Evolutionary conservation across 1,140 invertebrate genomes (phyloP).

Genomic region (Halictus rubicundus): DNA sequence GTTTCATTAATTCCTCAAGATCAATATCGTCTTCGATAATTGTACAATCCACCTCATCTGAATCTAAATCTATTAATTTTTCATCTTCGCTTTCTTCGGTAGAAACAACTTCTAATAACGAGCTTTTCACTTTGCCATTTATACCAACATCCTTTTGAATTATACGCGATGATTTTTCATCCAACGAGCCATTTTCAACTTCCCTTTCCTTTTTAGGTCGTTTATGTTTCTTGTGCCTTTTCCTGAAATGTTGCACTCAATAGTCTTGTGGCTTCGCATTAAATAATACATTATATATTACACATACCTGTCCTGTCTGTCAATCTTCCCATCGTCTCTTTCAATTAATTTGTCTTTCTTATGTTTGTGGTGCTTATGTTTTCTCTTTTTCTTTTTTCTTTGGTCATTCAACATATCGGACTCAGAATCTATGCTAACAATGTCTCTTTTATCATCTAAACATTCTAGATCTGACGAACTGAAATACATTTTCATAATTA

Average conservation of each 20-base stretch:
- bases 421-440: conserved; percentile 70
- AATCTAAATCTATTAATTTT: conserved; percentile 86
- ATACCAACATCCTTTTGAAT: conserved; percentile 68
- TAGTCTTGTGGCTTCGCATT: background rate
- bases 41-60: conserved; percentile 86
- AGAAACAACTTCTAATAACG: conserved; percentile 83
- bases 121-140: conserved; percentile 74
- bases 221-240: conserved; percentile 81
- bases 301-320: conserved; percentile 73
- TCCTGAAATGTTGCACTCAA: conserved; percentile 61
- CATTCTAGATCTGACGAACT: conserved; percentile 76
- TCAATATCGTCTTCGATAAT: conserved; percentile 93
- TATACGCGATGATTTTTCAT: conserved; percentile 63
- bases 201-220: conserved; percentile 75
- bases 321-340: conserved; percentile 71
- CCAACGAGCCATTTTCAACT: conserved; percentile 75
- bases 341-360: conserved; percentile 80
- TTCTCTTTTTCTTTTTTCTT: conserved; percentile 81
- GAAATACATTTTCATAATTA: conserved; percentile 38
- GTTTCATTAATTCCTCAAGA: conserved; percentile 92
- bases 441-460: conserved; percentile 67
- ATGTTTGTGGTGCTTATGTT: conserved; percentile 83
- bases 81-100: conserved; percentile 86
- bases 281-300: conserved; percentile 1
- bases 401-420: conserved; percentile 70